Percentiles rank a stretch among this genome's conserved stretches.
These are phyloP conservation scores for Typhlichthys subterraneus DNA, from an alignment of 2,797 vertebrate species.

Conservation along the genomic window DNA sequence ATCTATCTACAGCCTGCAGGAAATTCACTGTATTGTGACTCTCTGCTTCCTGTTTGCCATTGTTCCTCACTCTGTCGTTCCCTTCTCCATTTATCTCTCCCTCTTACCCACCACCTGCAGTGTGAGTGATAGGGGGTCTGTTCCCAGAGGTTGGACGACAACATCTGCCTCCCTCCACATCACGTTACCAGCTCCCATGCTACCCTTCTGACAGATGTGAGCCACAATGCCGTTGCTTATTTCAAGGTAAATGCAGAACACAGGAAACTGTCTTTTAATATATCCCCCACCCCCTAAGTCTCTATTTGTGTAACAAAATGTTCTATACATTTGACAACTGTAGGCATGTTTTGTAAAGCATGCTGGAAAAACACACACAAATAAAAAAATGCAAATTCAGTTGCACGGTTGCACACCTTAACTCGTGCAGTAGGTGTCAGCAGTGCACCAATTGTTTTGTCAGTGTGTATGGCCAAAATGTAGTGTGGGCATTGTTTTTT, in stretches of 20 bases:
- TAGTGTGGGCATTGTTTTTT: conserved; percentile 28
- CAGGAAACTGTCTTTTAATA: conserved; percentile 68
- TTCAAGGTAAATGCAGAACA: conserved; percentile 75
- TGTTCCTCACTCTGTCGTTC: conserved; percentile 66
- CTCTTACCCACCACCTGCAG: conserved; percentile 72
- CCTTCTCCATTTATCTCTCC: conserved; percentile 60
- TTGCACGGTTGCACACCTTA: conserved; percentile 17
- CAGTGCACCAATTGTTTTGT: conserved; percentile 21
- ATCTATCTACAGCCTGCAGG: conserved; percentile 76
- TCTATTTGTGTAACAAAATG: conserved; percentile 44
- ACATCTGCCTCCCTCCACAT: conserved; percentile 64
- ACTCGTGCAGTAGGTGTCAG: conserved; percentile 63
- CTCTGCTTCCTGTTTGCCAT: conserved; percentile 76
- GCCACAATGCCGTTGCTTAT: conserved; percentile 69
- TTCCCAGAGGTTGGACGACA: conserved; percentile 59
- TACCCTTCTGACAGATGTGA: conserved; percentile 64
- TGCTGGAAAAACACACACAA: conserved; percentile 7
- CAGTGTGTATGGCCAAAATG: background rate
- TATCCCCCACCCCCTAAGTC: conserved; percentile 37
- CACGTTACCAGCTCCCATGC: conserved; percentile 45
- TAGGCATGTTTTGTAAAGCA: background rate
- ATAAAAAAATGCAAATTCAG: background rate
- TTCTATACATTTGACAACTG: conserved; percentile 26
- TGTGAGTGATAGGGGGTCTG: conserved; percentile 65
- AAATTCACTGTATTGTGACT: conserved; percentile 76